Evolutionary conservation across 2,797 vertebrate genomes (phyloP).

Genomic region (Tauraco hartlaubi): DNA sequence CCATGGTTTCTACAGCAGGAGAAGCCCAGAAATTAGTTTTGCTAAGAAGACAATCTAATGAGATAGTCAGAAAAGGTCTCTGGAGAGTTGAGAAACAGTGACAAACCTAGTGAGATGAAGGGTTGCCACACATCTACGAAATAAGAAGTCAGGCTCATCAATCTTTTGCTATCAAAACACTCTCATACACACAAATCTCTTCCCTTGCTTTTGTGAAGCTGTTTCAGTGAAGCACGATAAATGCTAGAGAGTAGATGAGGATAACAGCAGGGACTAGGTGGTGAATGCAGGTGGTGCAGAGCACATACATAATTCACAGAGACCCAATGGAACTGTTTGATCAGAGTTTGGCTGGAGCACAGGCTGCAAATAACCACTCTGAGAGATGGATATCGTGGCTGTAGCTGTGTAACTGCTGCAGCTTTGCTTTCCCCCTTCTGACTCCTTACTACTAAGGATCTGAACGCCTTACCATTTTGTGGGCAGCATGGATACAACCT

Average conservation of each 20-base stretch:
- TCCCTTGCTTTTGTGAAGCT: neutral
- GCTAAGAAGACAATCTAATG: neutral
- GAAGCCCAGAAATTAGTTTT: neutral
- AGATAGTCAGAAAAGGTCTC: neutral
- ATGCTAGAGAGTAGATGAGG: neutral
- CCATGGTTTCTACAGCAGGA: neutral
- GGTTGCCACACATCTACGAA: constrained; percentile 13
- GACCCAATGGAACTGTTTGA: neutral
- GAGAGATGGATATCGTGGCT: rapidly evolving
- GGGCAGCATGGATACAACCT: neutral
- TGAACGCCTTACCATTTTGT: neutral
- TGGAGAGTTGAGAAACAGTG: neutral
- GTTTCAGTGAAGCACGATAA: neutral
- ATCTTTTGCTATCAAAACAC: constrained; percentile 55
- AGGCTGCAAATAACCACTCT: neutral
- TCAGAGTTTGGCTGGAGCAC: neutral
- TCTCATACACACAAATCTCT: neutral
- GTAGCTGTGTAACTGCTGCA: neutral
- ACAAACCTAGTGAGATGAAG: constrained; percentile 34
- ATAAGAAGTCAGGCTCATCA: constrained; percentile 30
- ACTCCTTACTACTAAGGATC: neutral
- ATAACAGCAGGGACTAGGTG: neutral
- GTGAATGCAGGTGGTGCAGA: neutral
- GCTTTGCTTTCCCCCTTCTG: neutral
- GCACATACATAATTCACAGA: neutral